phyloP scores from a whole-genome alignment of 2,888 invertebrate species.

The Lissocephala sabroskyi region DNA sequence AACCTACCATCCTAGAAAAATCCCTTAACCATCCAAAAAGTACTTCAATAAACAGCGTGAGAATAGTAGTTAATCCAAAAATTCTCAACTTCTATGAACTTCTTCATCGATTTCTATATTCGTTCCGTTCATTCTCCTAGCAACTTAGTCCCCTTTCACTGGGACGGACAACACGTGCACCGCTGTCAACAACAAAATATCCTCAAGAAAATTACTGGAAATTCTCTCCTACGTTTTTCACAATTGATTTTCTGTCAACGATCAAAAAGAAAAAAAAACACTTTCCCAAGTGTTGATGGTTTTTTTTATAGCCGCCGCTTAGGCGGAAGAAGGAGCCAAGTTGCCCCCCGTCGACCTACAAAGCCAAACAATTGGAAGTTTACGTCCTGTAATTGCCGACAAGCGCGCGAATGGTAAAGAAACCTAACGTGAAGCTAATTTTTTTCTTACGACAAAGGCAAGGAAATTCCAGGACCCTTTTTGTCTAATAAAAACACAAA shows the following conservation, averaged over 20 bases:
- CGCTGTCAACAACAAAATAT: slow-evolving; percentile 60
- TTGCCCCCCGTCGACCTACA: not conserved
- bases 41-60: no score
- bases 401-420: slow-evolving; percentile 27
- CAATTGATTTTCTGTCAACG: slow-evolving; percentile 63
- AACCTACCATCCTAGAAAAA: no score
- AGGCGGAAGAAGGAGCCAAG: slow-evolving; percentile 15
- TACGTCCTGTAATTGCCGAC: slow-evolving; percentile 40
- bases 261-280: slow-evolving; percentile 36
- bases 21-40: no score
- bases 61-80: no score
- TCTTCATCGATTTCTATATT: no score
- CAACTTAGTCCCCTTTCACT: no score
- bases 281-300: slow-evolving; percentile 63
- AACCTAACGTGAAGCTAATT: slow-evolving; percentile 1
- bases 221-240: slow-evolving; percentile 11
- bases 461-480: no score
- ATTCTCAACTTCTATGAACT: no score
- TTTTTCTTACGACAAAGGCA: no score
- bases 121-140: no score
- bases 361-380: slow-evolving; percentile 45
- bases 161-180: no score
- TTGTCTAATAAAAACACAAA: slow-evolving; percentile 4
- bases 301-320: slow-evolving; percentile 55
- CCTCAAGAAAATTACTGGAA: slow-evolving; percentile 47